Base-by-base conservation (phyloP, 2,888 invertebrate genomes). In the Biston betularia region DNA sequence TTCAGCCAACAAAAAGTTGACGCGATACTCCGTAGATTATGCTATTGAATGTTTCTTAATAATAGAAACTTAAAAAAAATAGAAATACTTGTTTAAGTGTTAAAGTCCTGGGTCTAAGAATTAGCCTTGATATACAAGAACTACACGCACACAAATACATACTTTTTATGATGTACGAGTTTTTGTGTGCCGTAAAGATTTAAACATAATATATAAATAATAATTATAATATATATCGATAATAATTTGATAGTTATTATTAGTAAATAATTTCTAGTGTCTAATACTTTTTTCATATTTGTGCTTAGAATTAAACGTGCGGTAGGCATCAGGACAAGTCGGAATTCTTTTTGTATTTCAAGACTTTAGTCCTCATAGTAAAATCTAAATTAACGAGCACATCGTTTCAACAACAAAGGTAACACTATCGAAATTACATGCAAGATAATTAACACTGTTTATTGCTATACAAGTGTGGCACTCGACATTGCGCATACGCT, bases 401-500 rank as follows among this genome's bases (percentile, higher is more conserved):
- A 56, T 49, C 15, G 44, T 59, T 65, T 60, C 55, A 50, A 55
- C 33, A 65, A n/a, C 14, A 55, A 45, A 49, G 14, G 6, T 24
- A 50, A 55, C 33, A n/a, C 48, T 15, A 65, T 45, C 9, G 38
- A 61, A 48, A 62, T 62, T 57, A 53, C 61, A 5, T 35, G 34
- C 46, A 48, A 48, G 62, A 40, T 61, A 62, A 66, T 66, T 62
- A 66, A 53, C 57, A 58, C 48, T 48, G 14, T 7, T 6, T 45
- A 44, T 66, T 66, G 62, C 58, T 24, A 33, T 62, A 71, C 54
- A 62, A 59, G 63, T 69, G 65, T 55, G 62, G 69, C 67, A 65
- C 67, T 70, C 62, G 70, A 59, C 40, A 44, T 69, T 72, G 72
- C 70, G 72, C 65, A 67, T 61, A 69, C 63, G 68, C 59, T 71